Conservation (phyloP, 2,113 vertebrate genomes). For the Mesitornis unicolor region DNA sequence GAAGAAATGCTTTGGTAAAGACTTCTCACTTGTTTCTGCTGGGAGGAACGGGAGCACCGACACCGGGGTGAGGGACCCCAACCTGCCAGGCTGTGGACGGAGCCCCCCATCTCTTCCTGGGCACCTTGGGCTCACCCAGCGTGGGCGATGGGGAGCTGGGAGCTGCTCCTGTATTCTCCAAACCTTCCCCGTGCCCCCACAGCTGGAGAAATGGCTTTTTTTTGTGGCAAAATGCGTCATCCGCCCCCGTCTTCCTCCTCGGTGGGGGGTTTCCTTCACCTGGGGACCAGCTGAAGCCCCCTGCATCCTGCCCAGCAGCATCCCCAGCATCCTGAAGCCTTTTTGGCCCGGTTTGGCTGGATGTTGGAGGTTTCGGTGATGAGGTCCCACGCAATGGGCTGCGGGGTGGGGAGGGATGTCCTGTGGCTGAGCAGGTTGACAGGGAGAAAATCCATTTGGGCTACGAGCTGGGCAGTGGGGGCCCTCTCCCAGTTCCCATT, state of each 20-base stretch:
- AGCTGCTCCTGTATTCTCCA: too few species aligned
- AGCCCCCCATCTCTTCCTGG: background rate
- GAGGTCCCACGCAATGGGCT: background rate
- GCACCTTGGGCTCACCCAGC: background rate
- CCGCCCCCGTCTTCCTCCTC: background rate
- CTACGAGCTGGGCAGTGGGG: rapidly evolving
- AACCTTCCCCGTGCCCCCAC: background rate
- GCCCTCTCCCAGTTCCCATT: background rate
- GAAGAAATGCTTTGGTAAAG: background rate
- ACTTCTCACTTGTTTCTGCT: background rate
- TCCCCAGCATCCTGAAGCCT: background rate
- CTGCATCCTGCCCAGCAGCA: background rate
- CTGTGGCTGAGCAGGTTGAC: background rate
- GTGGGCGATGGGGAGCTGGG: background rate
- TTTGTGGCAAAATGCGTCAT: background rate
- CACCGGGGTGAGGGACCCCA: rapidly evolving
- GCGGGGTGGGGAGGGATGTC: background rate
- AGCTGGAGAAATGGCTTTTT: background rate
- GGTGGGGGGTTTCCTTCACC: background rate
- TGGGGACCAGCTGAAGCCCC: slow-evolving; percentile 1
- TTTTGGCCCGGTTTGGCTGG: background rate
- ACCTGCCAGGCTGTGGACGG: rapidly evolving
- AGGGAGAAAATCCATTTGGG: background rate
- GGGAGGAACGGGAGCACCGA: background rate
- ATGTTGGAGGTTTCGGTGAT: background rate